phyloP scores from a whole-genome alignment of 2,113 vertebrate species.

The Hylia prasina region DNA sequence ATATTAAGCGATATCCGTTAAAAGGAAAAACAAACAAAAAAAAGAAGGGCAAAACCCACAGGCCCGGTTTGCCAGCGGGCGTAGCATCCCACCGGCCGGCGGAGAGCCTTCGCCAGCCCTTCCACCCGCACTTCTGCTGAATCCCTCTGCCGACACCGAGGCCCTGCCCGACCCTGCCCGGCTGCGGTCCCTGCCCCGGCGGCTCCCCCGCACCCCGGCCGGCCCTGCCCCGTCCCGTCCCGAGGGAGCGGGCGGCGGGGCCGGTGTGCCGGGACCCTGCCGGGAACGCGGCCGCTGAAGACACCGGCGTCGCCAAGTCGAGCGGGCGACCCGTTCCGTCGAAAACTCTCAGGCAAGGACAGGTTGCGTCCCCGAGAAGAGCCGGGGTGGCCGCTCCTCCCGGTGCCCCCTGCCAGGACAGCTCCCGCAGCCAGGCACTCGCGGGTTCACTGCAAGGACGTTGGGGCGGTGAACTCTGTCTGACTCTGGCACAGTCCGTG shows the following conservation, averaged over 20 bases:
- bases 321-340: too few relatives aligned
- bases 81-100: neutral
- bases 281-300: too few relatives aligned
- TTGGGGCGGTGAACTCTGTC: neutral
- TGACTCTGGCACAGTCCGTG: neutral
- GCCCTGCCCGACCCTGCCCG: neutral
- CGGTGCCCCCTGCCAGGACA: neutral
- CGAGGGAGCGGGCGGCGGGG: too few relatives aligned
- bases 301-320: fast-evolving
- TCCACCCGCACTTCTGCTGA: neutral
- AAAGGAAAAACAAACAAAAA: neutral
- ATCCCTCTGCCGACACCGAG: too few relatives aligned
- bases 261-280: too few relatives aligned
- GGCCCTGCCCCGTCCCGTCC: neutral
- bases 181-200: neutral
- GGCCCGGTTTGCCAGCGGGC: neutral
- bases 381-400: neutral
- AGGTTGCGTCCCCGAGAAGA: too few relatives aligned
- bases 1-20: neutral
- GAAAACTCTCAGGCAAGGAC: neutral
- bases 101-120: neutral
- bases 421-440: neutral
- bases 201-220: neutral
- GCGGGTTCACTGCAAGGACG: neutral
- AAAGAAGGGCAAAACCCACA: neutral